Base-by-base conservation (phyloP, 2,888 invertebrate species). In the Orthosia gothica region DNA sequence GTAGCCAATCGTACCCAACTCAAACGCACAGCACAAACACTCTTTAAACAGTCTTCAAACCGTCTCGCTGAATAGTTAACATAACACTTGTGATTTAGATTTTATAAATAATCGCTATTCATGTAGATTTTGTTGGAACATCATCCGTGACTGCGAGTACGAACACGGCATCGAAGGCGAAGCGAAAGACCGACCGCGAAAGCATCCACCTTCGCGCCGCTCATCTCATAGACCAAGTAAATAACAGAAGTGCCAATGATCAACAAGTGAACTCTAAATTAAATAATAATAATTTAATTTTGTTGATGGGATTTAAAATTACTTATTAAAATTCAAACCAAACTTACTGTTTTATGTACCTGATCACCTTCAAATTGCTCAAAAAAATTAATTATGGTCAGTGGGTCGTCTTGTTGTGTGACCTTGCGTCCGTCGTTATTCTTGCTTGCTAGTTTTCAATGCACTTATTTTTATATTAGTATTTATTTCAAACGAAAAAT, bases 61-160 rank as follows among this genome's bases (percentile, higher is more conserved):
- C 85, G 84, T 90, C 83, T 90, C 89, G 91, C 84, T 88, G 85
- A 89, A 87, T 89, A 84, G 89, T 88, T 92, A 92, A 91, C 94
- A 94, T 93, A 92, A 92, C 93, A 93, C 93, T 91, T 89, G 81
- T 88, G 74, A 87, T 89, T 82, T 83, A 81, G 82, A 88, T 87
- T 87, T 91, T 89, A 92, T 86, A 91, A 91, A 91, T 92, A 92
- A 91, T 92, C 92, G 91, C 91, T 92, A 91, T 92, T 95, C 93
- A 94, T 93, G 91, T 91, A 93, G 80, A 92, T 91, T 92, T 91
- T 89, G 86, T 89, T 91, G 85, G 88, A 92, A 89, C 93, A 94
- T 93, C 94, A 95, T 94, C 93, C 92, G 95, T 93, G 94, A 93
- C 92, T 94, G 89, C 94, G 93, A 95, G 95, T 95, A 96, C 96